phyloP scores from a whole-genome alignment of 2,113 vertebrate species.

The Cavia aperea region DNA sequence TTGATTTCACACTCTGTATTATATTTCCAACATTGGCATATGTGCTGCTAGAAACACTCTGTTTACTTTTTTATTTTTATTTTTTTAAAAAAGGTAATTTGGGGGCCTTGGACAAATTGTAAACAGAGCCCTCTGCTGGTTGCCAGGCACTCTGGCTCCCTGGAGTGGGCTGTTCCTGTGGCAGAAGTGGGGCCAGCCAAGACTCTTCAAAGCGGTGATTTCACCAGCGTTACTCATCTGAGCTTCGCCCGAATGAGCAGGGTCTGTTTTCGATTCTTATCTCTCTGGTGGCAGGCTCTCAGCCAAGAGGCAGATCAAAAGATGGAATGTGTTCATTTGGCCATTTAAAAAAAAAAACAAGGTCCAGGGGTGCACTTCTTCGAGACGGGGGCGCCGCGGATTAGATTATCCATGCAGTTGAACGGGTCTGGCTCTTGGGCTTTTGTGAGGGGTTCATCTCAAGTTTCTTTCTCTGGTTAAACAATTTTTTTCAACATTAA shows the following conservation, averaged over 20 bases:
- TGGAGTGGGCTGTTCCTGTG: neutral
- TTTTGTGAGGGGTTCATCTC: constrained; percentile 51
- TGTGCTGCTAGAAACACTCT: neutral
- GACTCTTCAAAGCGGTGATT: neutral
- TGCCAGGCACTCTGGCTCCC: accelerated
- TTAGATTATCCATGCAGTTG: neutral
- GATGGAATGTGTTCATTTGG: constrained; percentile 29
- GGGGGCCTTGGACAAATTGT: neutral
- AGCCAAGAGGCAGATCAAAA: constrained; percentile 55
- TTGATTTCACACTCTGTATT: neutral
- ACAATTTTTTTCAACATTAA: constrained; percentile 64
- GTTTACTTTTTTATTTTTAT: neutral
- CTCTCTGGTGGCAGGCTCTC: constrained; percentile 49
- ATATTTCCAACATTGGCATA: neutral
- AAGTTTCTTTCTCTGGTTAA: constrained; percentile 64
- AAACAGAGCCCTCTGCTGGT: constrained; percentile 48
- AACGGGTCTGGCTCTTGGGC: constrained; percentile 49
- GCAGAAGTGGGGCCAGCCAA: neutral
- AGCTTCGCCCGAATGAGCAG: neutral
- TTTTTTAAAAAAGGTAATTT: neutral
- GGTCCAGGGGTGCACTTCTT: neutral
- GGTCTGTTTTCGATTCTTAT: constrained; percentile 29
- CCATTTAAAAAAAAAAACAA: neutral
- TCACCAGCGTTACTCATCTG: neutral
- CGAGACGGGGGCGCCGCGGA: constrained; percentile 27